phyloP scores from a whole-genome alignment of 2,113 vertebrate species.

The Lophura nycthemera region DNA sequence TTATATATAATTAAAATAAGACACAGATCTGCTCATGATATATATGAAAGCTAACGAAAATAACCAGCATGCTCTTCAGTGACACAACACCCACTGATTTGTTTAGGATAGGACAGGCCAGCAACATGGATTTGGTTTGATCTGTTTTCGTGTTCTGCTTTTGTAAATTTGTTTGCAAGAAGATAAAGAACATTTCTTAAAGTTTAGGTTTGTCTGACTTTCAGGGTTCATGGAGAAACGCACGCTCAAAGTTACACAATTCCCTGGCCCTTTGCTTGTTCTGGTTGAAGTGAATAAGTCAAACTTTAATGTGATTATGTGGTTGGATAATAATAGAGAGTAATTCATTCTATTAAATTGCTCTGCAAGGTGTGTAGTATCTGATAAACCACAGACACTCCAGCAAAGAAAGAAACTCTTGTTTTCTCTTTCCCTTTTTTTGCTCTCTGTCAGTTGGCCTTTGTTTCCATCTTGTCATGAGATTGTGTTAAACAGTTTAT shows the following conservation, averaged over 20 bases:
- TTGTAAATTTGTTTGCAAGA: not conserved
- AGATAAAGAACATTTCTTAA: not conserved
- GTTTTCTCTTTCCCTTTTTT: conserved; percentile 32
- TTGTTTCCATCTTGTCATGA: conserved; percentile 41
- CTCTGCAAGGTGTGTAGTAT: conserved; percentile 52
- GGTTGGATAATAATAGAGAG: conserved; percentile 50
- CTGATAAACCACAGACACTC: conserved; percentile 36
- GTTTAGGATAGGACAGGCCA: not conserved
- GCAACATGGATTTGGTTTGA: not conserved
- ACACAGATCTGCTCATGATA: not conserved
- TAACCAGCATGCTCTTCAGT: not conserved
- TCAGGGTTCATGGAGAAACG: not conserved
- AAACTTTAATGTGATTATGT: conserved; percentile 63
- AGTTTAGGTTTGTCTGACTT: not conserved
- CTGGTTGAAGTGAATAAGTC: conserved; percentile 47
- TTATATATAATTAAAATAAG: conserved; percentile 23
- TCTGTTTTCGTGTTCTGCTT: not conserved
- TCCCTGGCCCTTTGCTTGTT: conserved; percentile 19
- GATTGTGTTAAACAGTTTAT: conserved; percentile 53
- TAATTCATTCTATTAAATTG: conserved; percentile 58
- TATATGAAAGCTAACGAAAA: conserved; percentile 39
- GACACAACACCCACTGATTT: not conserved
- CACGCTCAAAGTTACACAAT: not conserved
- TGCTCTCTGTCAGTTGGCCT: conserved; percentile 19
- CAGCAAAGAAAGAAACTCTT: conserved; percentile 45